These are phyloP conservation scores for Drosophila cyrtoloma DNA, from an alignment of 2,888 invertebrate genomes.

Conservation along the genomic window DNA sequence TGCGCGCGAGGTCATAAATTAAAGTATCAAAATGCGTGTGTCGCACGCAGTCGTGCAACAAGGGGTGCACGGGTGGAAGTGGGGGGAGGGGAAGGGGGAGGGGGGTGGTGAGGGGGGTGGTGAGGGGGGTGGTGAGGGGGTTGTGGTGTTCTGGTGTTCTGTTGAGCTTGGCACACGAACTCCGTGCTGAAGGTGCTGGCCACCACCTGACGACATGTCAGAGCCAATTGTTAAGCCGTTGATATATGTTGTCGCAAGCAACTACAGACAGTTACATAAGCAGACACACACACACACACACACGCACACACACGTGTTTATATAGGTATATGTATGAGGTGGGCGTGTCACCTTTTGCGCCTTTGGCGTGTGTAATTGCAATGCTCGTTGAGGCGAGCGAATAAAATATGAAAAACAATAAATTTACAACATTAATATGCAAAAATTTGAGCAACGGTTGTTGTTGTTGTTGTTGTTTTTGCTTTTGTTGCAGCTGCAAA, in stretches of 20 bases:
- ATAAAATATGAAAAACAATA: conserved; percentile 51
- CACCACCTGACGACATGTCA: conserved; percentile 77
- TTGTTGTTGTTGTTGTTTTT: conserved; percentile 14
- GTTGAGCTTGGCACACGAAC: conserved; percentile 1
- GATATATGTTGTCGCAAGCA: conserved; percentile 67
- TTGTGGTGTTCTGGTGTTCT: background rate
- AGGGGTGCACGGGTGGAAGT: background rate
- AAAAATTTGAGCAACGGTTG: conserved; percentile 27
- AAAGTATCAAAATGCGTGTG: conserved; percentile 77
- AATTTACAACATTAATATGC: conserved; percentile 53
- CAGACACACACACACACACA: background rate
- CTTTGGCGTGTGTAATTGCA: conserved; percentile 62
- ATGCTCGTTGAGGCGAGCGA: conserved; percentile 46
- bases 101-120: background rate
- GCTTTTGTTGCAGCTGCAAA: conserved; percentile 49
- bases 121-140: background rate
- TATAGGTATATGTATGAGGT: conserved; percentile 23
- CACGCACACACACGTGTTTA: conserved; percentile 7
- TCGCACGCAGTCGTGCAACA: background rate
- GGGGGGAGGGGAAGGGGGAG: background rate
- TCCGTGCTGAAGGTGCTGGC: conserved; percentile 55
- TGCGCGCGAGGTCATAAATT: conserved; percentile 72
- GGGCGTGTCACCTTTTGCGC: conserved; percentile 49
- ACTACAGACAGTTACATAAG: conserved; percentile 11
- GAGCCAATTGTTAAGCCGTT: conserved; percentile 77